Percentiles rank a stretch among this genome's conserved stretches.
Conservation (phyloP, 2,888 invertebrate species). For the Chloroclysta siterata region DNA sequence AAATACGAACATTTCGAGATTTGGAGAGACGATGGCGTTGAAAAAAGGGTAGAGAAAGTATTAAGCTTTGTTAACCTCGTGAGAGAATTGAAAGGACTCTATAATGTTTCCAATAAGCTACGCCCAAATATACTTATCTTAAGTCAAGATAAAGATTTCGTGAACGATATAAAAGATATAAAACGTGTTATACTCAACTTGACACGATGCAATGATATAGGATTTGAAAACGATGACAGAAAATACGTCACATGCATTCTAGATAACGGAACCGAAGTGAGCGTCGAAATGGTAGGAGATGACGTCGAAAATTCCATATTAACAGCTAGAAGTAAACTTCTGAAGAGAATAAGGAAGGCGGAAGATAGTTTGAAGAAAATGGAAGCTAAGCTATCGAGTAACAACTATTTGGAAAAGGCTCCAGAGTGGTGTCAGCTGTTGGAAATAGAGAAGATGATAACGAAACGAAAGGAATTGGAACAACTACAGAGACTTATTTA, state of each 20-base stretch:
- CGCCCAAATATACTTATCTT: conserved; percentile 63
- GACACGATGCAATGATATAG: conserved; percentile 55
- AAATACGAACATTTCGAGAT: conserved; percentile 54
- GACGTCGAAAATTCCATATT: conserved; percentile 55
- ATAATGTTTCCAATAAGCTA: conserved; percentile 81
- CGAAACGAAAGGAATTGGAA: conserved; percentile 64
- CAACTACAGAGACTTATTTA: conserved; percentile 66
- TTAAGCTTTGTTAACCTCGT: conserved; percentile 75
- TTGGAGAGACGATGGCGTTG: conserved; percentile 69
- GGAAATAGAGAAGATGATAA: conserved; percentile 61
- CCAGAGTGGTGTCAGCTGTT: conserved; percentile 54
- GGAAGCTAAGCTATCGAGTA: conserved; percentile 59
- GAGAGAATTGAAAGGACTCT: conserved; percentile 83
- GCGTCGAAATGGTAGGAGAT: conserved; percentile 61
- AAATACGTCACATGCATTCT: conserved; percentile 59
- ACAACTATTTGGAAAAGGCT: conserved; percentile 52
- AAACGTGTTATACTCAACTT: conserved; percentile 58
- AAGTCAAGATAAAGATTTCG: conserved; percentile 54
- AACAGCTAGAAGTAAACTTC: conserved; percentile 59
- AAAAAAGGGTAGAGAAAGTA: conserved; percentile 74
- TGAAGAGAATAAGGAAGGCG: conserved; percentile 62
- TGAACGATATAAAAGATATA: conserved; percentile 62
- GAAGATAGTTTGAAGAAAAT: conserved; percentile 60
- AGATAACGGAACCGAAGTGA: conserved; percentile 62
- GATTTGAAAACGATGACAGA: conserved; percentile 48